A percentile compares a stretch with the other conserved stretches of the same genome.
Evolutionary conservation across 2,888 invertebrate species (phyloP).

Genomic region (Tetragnatha montana): DNA sequence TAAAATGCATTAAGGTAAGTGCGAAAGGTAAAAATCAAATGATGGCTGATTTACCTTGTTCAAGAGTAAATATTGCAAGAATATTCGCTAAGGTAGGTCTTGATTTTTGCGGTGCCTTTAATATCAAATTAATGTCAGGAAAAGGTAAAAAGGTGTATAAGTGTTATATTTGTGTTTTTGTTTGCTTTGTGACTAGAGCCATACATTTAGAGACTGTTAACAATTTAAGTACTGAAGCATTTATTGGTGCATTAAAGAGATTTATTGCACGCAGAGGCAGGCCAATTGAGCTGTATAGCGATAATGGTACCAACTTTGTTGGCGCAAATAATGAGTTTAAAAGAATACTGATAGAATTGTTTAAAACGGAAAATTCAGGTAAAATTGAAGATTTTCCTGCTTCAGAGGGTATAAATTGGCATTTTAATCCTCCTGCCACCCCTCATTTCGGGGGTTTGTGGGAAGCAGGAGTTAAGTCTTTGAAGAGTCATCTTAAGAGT

Average conservation of each 20-base stretch:
- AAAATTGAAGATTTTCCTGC: too few relatives aligned
- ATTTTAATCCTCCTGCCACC: background rate
- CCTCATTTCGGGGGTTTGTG: background rate
- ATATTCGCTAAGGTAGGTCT: too few relatives aligned
- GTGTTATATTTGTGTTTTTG: slow-evolving; percentile 10
- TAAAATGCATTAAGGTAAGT: too few relatives aligned
- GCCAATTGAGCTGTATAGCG: background rate
- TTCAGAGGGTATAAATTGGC: background rate
- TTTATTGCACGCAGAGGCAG: background rate
- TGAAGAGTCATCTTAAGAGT: background rate
- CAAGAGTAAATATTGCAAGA: too few relatives aligned
- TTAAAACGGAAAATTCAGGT: too few relatives aligned
- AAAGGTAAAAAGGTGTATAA: background rate
- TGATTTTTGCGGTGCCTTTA: background rate
- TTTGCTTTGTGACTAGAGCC: background rate
- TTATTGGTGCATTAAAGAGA: background rate
- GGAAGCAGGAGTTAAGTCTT: background rate
- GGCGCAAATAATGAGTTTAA: background rate
- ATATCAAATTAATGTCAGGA: background rate
- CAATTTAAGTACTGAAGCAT: background rate
- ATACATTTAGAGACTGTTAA: background rate
- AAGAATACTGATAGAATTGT: background rate
- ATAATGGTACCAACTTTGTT: background rate
- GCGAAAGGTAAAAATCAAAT: too few relatives aligned
- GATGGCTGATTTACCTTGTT: too few relatives aligned